Conservation (phyloP, 1,140 invertebrate species). For the Brachionus calyciflorus region DNA sequence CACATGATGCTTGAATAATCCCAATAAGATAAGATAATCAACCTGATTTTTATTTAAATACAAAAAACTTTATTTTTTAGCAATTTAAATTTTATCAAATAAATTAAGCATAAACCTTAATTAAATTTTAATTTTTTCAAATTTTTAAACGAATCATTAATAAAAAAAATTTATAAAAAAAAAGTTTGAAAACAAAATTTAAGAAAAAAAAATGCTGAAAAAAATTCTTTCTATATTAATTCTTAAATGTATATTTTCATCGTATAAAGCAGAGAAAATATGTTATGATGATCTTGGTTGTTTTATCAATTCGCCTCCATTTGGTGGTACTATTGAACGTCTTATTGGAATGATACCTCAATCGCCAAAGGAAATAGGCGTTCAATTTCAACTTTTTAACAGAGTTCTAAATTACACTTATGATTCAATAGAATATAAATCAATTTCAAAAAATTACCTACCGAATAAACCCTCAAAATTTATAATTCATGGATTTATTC, state of each 20-base stretch:
- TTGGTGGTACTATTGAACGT: neutral
- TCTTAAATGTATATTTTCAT: neutral
- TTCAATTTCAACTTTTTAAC: conserved; percentile 33
- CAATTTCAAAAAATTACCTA: conserved; percentile 58
- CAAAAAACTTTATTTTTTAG: no score
- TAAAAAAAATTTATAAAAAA: no score
- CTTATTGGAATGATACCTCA: neutral
- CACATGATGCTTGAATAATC: no score
- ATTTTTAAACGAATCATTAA: no score
- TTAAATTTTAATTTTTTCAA: no score
- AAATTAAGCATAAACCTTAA: no score
- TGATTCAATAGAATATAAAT: neutral
- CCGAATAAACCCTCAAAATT: conserved; percentile 69
- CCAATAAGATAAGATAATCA: no score
- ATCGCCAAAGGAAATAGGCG: neutral
- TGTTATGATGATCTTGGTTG: conserved; percentile 36
- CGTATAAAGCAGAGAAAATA: neutral
- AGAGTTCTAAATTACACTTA: neutral
- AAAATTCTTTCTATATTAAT: no score
- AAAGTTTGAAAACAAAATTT: no score
- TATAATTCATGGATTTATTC: conserved; percentile 83
- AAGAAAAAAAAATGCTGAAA: no score
- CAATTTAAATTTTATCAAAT: no score
- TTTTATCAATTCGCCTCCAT: neutral
- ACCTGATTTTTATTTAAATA: no score